Conservation (phyloP, 2,797 vertebrate species). For the Liparis tanakae region DNA sequence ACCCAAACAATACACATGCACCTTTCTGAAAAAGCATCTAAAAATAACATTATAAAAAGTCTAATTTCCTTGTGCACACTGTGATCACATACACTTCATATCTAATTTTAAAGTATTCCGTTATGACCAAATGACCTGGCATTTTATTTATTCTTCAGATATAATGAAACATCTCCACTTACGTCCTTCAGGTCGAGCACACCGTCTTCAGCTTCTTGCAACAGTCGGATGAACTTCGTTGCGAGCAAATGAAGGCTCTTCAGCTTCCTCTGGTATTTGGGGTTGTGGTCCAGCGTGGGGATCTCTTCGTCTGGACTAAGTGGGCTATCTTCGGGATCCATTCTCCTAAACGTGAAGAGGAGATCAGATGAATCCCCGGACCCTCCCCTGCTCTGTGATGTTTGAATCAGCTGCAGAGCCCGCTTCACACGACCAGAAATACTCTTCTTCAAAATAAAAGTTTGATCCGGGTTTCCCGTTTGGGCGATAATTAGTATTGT, state of each 20-base stretch:
- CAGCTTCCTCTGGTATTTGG: constrained; percentile 30
- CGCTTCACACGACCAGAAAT: background rate
- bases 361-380: background rate
- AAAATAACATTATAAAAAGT: background rate
- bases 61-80: background rate
- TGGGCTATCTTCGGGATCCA: constrained; percentile 37
- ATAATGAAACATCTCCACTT: constrained; percentile 48
- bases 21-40: background rate
- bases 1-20: background rate
- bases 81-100: background rate
- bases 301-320: constrained; percentile 10
- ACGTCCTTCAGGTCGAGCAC: constrained; percentile 92
- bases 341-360: background rate
- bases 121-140: background rate
- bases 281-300: background rate
- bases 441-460: constrained; percentile 23
- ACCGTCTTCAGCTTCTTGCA: constrained; percentile 90
- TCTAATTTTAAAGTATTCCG: background rate
- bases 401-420: constrained; percentile 21
- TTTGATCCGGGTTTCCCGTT: background rate
- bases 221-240: constrained; percentile 88
- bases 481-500: background rate
- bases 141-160: background rate
- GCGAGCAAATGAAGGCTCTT: constrained; percentile 90
- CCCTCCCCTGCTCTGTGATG: background rate